Base-by-base conservation (phyloP, 2,888 invertebrate genomes). In the Epinotia demarniana region DNA sequence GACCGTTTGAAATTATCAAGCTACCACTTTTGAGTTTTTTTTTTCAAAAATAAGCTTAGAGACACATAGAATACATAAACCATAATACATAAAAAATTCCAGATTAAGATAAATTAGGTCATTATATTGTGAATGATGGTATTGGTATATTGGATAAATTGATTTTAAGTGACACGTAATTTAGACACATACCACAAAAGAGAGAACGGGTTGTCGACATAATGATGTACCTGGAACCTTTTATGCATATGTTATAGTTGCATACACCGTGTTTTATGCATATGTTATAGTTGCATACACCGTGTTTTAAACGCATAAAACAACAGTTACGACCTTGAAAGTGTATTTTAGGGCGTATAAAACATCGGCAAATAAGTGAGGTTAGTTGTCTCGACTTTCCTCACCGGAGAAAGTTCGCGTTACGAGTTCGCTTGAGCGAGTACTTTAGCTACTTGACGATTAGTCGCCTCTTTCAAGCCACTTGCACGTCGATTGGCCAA, bases 341-440 rank as follows among this genome's bases (percentile, higher is more conserved):
- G 69, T 69, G 69, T 60, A 69, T 69, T 67, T 67, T 68, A 67
- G 61, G 69, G 69, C 63, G 58, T 74, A 70, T 39, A 55, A 63
- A 61, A 8, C 64, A 75, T 70, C 70, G 63, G 57, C 58, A 49
- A 71, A 70, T 70, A 70, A 70, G 70, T 55, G 53, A 62, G 75
- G 67, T 67, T 72, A 71, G 61, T 58, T 49, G 70, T 75, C 64
- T 81, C 83, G 89, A 91, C 92, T 93, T 93, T 92, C 93, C 89
- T 92, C 89, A 90, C 86, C 86, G 89, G 92, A 88, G 93, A 93
- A 93, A 93, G 92, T 92, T 84, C 73, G 86, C 89, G 86, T 83
- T 84, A 81, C 82, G 78, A 78, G 78, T 78, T 79, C 79, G 78
- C 80, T 81, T 79, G 77, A 80, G 80, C 80, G 78, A 77, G 74